Evolutionary conservation across 2,888 invertebrate genomes (phyloP).

Genomic region (Xestoiulus laeticollis): DNA sequence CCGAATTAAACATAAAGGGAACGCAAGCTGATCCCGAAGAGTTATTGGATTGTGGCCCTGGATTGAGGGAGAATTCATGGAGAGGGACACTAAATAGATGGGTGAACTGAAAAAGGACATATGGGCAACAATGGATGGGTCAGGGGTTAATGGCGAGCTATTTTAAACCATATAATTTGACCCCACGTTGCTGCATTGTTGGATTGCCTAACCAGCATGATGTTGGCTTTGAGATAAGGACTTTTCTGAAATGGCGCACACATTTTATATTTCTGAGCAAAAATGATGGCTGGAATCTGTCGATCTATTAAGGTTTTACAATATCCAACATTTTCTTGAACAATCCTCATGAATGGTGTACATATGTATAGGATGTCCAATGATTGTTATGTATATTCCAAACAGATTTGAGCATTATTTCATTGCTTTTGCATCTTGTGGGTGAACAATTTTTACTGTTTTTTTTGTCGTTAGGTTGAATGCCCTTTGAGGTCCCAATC

Average conservation of each 20-base stretch:
- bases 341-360: not conserved
- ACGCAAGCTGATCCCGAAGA: not conserved
- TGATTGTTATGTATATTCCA: no score
- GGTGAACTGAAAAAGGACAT: not conserved
- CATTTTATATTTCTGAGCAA: no score
- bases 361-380: no score
- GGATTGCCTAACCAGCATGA: no score
- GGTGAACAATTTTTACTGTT: no score
- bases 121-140: not conserved
- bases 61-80: not conserved
- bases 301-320: no score
- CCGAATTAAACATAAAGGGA: not conserved
- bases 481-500: not conserved
- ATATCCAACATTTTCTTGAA: no score
- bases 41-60: not conserved
- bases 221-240: no score
- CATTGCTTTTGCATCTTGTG: no score
- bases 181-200: not conserved
- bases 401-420: no score
- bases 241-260: no score
- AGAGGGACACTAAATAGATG: constrained; percentile 16
- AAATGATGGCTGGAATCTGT: no score
- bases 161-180: not conserved
- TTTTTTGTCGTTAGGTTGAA: not conserved
- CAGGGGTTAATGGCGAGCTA: constrained; percentile 26